Conservation (phyloP, 1,140 invertebrate genomes). For the Cotesia chilonis region DNA sequence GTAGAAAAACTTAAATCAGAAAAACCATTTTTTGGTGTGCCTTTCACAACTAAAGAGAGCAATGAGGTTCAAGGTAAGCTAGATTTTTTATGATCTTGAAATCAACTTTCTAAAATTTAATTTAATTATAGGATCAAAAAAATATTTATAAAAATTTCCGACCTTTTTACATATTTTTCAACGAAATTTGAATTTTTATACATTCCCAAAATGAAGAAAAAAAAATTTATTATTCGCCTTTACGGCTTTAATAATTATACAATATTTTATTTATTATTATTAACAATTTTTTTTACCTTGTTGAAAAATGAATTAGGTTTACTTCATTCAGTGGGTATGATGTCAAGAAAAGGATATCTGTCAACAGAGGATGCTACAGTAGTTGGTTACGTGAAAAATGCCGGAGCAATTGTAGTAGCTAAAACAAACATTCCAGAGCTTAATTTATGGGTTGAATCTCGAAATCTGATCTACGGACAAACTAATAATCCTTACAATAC, state of each 20-base stretch:
- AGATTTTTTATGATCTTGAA: too few species aligned
- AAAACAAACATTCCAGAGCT: constrained; percentile 94
- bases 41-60: constrained; percentile 82
- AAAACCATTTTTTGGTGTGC: constrained; percentile 81
- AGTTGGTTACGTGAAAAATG: constrained; percentile 75
- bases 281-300: too few species aligned
- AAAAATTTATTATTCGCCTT: too few species aligned
- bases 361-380: constrained; percentile 80
- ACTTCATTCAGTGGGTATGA: constrained; percentile 74
- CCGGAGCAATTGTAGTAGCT: constrained; percentile 89
- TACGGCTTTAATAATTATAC: too few species aligned
- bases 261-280: too few species aligned
- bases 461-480: constrained; percentile 90
- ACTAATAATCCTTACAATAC: constrained; percentile 93
- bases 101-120: constrained; percentile 18
- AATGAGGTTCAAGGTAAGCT: constrained; percentile 67
- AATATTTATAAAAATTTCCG: too few species aligned
- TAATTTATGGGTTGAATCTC: constrained; percentile 85
- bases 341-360: constrained; percentile 65
- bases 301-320: constrained; percentile 62
- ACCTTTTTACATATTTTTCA: too few species aligned
- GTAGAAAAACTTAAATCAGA: constrained; percentile 61
- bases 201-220: too few species aligned
- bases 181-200: too few species aligned
- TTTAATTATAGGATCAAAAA: neutral